A percentile compares a stretch with the other conserved stretches of the same genome.
These are phyloP conservation scores for Stramonita haemastoma DNA, from an alignment of 2,888 invertebrate genomes.

Conservation along the genomic window DNA sequence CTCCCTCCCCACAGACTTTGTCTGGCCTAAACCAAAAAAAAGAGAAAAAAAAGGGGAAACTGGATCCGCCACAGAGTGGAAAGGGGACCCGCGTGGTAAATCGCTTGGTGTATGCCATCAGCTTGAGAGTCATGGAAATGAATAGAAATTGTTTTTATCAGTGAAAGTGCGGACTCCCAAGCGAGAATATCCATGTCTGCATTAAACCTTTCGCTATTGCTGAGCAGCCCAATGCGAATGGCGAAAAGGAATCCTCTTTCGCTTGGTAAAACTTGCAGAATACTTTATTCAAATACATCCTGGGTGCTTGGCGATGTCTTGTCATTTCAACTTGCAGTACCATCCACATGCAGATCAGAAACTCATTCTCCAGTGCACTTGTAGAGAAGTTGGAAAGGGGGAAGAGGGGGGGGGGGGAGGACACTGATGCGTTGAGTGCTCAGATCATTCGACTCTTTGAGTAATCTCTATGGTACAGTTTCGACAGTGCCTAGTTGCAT, in stretches of 20 bases:
- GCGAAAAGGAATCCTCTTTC: no score
- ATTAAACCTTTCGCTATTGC: not conserved
- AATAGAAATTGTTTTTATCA: constrained; percentile 24
- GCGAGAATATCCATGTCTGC: not conserved
- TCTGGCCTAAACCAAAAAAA: not conserved
- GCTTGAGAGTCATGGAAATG: not conserved
- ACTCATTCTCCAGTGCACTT: no score
- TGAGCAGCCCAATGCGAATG: no score
- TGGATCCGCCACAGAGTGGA: not conserved
- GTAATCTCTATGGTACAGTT: no score
- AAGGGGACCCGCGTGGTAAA: not conserved
- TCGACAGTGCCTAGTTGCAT: no score
- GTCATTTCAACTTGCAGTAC: no score
- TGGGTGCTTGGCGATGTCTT: no score
- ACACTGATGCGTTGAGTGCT: not conserved
- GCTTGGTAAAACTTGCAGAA: no score
- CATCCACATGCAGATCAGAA: no score
- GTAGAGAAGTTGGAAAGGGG: not conserved
- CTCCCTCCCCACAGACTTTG: not conserved
- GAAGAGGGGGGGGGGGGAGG: not conserved
- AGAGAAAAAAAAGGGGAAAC: not conserved
- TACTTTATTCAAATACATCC: no score
- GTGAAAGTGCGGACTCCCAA: not conserved
- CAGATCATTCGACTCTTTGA: no score
- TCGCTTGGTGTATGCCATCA: not conserved